Percentiles rank a stretch among this genome's conserved stretches.
Evolutionary conservation across 1,140 invertebrate genomes (phyloP).

Genomic region (Galleria mellonella): DNA sequence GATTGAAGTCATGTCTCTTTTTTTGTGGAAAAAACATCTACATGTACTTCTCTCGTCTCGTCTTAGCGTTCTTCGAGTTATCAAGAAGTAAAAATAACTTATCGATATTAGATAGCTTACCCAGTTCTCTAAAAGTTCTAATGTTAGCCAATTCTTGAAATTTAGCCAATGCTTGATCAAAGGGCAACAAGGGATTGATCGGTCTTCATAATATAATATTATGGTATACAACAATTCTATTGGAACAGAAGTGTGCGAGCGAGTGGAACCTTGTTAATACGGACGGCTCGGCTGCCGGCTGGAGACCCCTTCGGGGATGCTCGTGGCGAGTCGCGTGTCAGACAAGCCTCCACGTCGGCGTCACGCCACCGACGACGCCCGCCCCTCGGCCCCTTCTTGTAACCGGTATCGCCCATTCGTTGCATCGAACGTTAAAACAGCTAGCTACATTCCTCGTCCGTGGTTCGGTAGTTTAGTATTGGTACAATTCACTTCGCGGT

Average conservation of each 20-base stretch:
- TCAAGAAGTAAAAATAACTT: no score
- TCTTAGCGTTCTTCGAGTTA: no score
- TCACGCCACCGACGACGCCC: constrained; percentile 55
- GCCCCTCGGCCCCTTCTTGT: constrained; percentile 16
- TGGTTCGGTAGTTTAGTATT: constrained; percentile 20
- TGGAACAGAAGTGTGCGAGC: background rate
- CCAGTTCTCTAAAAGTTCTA: no score
- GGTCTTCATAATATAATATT: background rate
- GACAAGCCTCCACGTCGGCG: constrained; percentile 65
- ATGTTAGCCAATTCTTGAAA: no score
- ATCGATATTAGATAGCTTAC: no score
- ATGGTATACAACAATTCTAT: background rate
- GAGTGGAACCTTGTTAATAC: background rate
- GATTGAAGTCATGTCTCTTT: no score
- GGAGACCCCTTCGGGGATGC: constrained; percentile 24
- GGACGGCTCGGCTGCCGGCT: background rate
- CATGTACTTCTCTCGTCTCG: no score
- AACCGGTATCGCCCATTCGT: constrained; percentile 17
- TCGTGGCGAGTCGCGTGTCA: constrained; percentile 60
- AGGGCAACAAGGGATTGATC: background rate
- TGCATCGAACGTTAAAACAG: constrained; percentile 6
- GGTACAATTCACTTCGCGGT: no score
- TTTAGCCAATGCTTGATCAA: no score
- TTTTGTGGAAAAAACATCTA: no score
- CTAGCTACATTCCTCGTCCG: constrained; percentile 31